A percentile compares a stretch with the other conserved stretches of the same genome.
Evolutionary conservation across 2,888 invertebrate species (phyloP).

Genomic region (Drepana falcataria): DNA sequence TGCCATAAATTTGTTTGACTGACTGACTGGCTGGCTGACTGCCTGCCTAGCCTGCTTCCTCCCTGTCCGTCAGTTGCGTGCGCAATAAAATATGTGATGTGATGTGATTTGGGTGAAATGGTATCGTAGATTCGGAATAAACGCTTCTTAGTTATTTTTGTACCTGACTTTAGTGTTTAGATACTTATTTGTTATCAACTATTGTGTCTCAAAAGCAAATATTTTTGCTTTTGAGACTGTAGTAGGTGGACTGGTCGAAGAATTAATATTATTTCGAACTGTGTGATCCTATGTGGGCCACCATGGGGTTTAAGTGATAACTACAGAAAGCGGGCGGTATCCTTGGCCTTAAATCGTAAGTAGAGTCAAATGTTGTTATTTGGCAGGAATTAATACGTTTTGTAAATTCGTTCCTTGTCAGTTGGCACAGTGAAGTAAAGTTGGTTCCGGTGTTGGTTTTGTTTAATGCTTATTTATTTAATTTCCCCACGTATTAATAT

Average conservation of each 20-base stretch:
- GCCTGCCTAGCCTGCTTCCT: slow-evolving; percentile 13
- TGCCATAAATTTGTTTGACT: too few relatives aligned
- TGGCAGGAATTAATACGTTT: not conserved
- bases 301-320: slow-evolving; percentile 46
- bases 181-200: not conserved
- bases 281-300: slow-evolving; percentile 46
- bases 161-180: not conserved
- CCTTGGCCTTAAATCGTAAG: not conserved
- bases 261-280: slow-evolving; percentile 39
- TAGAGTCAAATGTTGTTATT: not conserved
- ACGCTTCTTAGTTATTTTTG: not conserved
- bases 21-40: too few relatives aligned
- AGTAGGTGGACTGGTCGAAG: slow-evolving; percentile 24
- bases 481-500: too few relatives aligned
- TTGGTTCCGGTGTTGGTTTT: slow-evolving; percentile 4
- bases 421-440: too few relatives aligned
- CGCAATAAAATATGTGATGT: slow-evolving; percentile 44
- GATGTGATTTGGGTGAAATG: slow-evolving; percentile 18
- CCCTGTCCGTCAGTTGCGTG: slow-evolving; percentile 27
- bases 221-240: slow-evolving; percentile 33
- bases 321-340: slow-evolving; percentile 29
- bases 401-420: not conserved
- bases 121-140: slow-evolving; percentile 14
- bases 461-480: not conserved
- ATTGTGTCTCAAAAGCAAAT: not conserved